Evolutionary conservation across 64 coral and sea anemone species (phyloP).

Genomic region (Anthopleura sola): DNA sequence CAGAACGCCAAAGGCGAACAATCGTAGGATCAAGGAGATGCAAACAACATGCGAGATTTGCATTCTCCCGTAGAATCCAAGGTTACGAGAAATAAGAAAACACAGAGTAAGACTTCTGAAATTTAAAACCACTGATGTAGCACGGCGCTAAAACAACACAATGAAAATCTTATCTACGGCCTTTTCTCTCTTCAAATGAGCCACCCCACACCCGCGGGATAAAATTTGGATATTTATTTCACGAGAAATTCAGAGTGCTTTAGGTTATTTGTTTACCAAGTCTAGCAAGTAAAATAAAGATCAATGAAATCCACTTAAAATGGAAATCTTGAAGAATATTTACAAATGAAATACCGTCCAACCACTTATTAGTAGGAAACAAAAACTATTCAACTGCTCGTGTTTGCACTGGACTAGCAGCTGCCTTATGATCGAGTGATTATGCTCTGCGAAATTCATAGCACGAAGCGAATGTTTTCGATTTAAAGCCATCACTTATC

Average conservation of each 20-base stretch:
- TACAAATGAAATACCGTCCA: slow-evolving; percentile 28
- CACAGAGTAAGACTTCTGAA: not conserved
- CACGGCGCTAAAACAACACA: slow-evolving; percentile 11
- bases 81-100: not conserved
- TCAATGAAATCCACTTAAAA: slow-evolving; percentile 33
- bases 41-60: not conserved
- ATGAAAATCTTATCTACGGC: not conserved
- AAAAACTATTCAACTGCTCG: not conserved
- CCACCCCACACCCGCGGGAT: not conserved
- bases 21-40: not conserved
- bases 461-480: not conserved
- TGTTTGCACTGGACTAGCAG: slow-evolving; percentile 1
- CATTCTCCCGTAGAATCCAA: not conserved
- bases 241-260: not conserved
- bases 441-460: slow-evolving; percentile 1
- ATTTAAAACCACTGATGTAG: not conserved
- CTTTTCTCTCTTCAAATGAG: not conserved
- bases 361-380: not conserved
- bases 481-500: slow-evolving; percentile 12
- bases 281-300: slow-evolving; percentile 23
- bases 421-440: not conserved
- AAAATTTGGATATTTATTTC: not conserved
- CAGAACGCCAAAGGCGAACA: not conserved
- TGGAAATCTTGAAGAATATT: slow-evolving; percentile 30
- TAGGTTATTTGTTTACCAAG: slow-evolving; percentile 13